Evolutionary conservation across 2,113 vertebrate species (phyloP), one percentile per base, ranked within the genome.

Genomic region (Corythaeola cristata): DNA sequence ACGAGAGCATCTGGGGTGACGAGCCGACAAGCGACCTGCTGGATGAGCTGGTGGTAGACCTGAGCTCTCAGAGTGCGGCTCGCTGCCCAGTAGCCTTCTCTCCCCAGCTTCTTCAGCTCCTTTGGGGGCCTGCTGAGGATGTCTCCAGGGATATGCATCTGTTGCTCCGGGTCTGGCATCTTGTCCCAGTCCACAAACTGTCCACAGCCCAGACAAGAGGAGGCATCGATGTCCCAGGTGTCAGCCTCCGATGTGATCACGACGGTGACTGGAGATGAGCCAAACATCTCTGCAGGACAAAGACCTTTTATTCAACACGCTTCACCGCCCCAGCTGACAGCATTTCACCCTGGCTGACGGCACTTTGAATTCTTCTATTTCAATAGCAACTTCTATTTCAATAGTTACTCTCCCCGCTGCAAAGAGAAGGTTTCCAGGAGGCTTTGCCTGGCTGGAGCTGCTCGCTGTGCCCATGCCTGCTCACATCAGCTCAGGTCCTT

Each of bases 171-270:
- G 16, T 89, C 85, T 18, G 97, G 96, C n/a, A 98, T 98, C 88
- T 97, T 98, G 94, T 98, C 98, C 98, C 98, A 99, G 56, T 99
- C 98, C 93, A 99, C 99, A 59, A 98, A 99, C 89, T 98, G 98
- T 13, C 98, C 98, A 3, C 98, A 97, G 93, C 98, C 98, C 97
- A 95, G 96, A 16, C 97, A 97, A 6, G 98, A 94, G 37, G 91
- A 96, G 15, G 97, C 93, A 14, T 96, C 94, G 4, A 98, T 98
- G 82, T 99, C 97, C 99, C 98, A 98, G 28, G 95, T 97, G 87
- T 98, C 98, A 3, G 93, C 96, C 85, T 98, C 98, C 0, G 98
- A 95, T 2, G 98, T 98, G 88, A 99, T 98, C 77, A 98, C 96
- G 81, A 99, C 95, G 5, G 97, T 96, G 50, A 98, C 92, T 8